Evolutionary conservation across 2,797 vertebrate species (phyloP), one percentile per base, ranked within the genome.

Genomic region (Hyperoplus immaculatus): DNA sequence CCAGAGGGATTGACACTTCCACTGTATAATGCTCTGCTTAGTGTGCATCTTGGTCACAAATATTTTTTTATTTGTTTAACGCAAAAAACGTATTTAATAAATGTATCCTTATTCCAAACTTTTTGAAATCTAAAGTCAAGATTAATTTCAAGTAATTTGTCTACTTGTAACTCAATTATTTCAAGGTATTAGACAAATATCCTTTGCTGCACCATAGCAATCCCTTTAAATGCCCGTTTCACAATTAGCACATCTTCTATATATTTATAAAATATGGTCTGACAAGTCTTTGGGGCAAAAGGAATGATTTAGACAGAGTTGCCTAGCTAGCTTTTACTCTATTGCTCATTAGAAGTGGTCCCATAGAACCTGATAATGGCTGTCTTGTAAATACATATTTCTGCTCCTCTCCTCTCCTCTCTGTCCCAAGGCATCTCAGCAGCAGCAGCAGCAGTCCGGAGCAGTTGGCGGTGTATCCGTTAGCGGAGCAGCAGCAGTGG

Each of bases 391-490:
- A 39, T n/a, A 3, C 6, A 4, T 43, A 1, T 53, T 39, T 29
- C 9, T 38, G 12, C 15, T 46, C 16, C n/a, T 57, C 9, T 54
- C 16, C 50, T 29, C 29, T 29, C 13, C 46, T 72, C 50, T 78
- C 41, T 55, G 11, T 76, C 72, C 4, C 42, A 70, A 97, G 96
- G 90, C 93, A 64, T 92, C 96, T 29, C 96, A 96, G 88, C 95
- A 96, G 72, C 87, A 86, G 87, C 95, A 96, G 72, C 87, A 87
- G 86, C 92, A 96, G 80, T 85, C 96, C 0, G 94, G 95, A n/a
- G 79, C 87, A 12, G 89, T 92, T 7, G 89, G 92, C 0, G 79
- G 92, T 0, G 89, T 89, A 8, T 76, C 91, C 0, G 69, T 88
- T 15, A 46, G 84, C 0, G 90, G 85, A 39, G 84, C 78, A 14